Conservation (phyloP, 1,140 invertebrate species). For the Platorchestia sp. region DNA sequence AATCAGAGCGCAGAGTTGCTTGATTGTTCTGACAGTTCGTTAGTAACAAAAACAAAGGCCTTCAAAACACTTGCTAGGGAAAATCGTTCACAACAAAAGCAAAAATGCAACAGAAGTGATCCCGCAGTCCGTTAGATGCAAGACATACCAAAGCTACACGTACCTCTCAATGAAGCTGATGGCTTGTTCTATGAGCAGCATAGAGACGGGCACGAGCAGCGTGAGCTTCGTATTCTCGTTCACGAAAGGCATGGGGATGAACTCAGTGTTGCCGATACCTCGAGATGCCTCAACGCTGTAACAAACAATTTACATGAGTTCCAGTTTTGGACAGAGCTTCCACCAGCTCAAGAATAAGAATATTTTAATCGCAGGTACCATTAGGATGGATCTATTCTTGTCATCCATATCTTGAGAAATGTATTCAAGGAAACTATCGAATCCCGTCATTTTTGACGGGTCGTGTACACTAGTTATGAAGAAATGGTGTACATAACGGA, state of each 20-base stretch:
- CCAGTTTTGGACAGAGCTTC: constrained; percentile 52
- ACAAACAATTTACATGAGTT: constrained; percentile 16
- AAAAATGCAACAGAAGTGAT: background rate
- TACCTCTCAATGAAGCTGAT: background rate
- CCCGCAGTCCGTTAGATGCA: background rate
- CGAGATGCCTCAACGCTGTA: constrained; percentile 80
- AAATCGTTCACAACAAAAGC: background rate
- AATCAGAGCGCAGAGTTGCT: background rate
- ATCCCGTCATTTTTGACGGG: too few relatives aligned
- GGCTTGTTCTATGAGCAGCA: background rate
- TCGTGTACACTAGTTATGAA: background rate
- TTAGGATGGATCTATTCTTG: background rate
- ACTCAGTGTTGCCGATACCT: constrained; percentile 85
- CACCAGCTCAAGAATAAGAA: background rate
- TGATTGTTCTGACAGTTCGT: background rate
- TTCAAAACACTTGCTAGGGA: background rate
- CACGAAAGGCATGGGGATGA: constrained; percentile 90
- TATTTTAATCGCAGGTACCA: too few relatives aligned
- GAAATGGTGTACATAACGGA: background rate
- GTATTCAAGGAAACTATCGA: too few relatives aligned
- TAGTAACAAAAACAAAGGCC: background rate
- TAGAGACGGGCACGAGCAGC: constrained; percentile 79
- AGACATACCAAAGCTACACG: too few relatives aligned
- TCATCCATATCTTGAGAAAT: background rate
- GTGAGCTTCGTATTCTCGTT: constrained; percentile 88